A percentile compares a stretch with the other conserved stretches of the same genome.
These are phyloP conservation scores for Cheirogaleus major DNA, from an alignment of 2,797 vertebrate species.

Conservation along the genomic window DNA sequence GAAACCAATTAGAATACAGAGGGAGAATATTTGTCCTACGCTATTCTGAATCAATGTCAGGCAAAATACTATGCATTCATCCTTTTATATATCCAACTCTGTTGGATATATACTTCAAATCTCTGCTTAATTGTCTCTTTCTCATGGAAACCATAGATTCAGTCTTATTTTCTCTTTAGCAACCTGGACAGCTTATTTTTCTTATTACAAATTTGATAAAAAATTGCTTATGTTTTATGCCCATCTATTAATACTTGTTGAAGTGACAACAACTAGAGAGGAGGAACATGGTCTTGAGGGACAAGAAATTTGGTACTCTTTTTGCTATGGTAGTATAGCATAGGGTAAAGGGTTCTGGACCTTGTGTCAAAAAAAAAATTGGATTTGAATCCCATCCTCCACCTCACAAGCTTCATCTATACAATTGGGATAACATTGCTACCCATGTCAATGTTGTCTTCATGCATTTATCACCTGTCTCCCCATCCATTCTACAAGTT, in stretches of 20 bases:
- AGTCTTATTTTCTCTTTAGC: not conserved
- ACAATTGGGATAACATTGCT: not conserved
- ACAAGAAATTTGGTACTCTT: not conserved
- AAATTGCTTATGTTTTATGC: not conserved
- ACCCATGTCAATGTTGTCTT: not conserved
- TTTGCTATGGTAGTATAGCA: not conserved
- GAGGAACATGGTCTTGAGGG: not conserved
- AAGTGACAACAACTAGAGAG: not conserved
- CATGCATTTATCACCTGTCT: not conserved
- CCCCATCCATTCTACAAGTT: not conserved
- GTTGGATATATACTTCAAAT: not conserved
- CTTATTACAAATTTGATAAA: not conserved
- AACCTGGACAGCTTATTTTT: not conserved
- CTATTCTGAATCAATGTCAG: not conserved
- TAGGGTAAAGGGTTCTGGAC: not conserved
- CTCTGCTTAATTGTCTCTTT: not conserved
- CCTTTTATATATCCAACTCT: not conserved
- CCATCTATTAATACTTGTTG: not conserved
- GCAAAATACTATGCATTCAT: not conserved
- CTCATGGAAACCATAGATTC: not conserved
- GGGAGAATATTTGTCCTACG: not conserved
- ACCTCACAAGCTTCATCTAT: not conserved
- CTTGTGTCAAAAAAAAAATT: not conserved
- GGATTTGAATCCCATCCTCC: not conserved
- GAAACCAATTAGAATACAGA: not conserved